phyloP scores from a whole-genome alignment of 2,797 vertebrate species.

The Anguilla pacifica region DNA sequence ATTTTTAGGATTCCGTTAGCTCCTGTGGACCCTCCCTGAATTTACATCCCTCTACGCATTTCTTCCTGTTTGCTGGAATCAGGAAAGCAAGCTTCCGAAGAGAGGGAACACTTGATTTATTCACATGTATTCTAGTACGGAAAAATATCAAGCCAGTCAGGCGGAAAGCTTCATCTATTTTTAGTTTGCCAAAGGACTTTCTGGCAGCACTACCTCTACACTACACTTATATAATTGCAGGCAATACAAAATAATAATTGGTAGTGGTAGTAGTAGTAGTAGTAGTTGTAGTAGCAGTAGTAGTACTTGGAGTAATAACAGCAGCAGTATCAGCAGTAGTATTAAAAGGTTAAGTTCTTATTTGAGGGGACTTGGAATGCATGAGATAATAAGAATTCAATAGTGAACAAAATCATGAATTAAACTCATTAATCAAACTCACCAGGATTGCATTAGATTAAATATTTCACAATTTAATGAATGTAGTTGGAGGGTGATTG shows the following conservation, averaged over 20 bases:
- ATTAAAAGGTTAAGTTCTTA: background rate
- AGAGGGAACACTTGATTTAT: constrained; percentile 6
- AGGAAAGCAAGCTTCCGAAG: constrained; percentile 17
- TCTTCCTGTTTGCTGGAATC: constrained; percentile 20
- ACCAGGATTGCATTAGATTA: background rate
- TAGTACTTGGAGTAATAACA: background rate
- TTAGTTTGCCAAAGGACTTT: background rate
- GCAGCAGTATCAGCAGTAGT: background rate
- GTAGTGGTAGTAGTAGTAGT: background rate
- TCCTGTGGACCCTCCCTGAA: background rate
- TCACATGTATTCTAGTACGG: background rate
- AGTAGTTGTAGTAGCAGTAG: background rate
- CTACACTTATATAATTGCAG: background rate
- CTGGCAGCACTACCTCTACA: background rate
- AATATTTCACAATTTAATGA: constrained; percentile 16
- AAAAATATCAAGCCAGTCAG: background rate
- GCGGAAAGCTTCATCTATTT: background rate
- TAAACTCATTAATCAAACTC: constrained; percentile 19
- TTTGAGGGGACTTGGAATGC: background rate
- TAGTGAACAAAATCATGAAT: constrained; percentile 11
- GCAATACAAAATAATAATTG: background rate
- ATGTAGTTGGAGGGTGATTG: constrained; percentile 14
- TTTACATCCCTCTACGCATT: background rate
- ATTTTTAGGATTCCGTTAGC: background rate
- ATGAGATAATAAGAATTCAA: background rate